A percentile compares a stretch with the other conserved stretches of the same genome.
phyloP scores from a whole-genome alignment of 2,888 invertebrate genomes.

The Tryphoninae sp. region DNA sequence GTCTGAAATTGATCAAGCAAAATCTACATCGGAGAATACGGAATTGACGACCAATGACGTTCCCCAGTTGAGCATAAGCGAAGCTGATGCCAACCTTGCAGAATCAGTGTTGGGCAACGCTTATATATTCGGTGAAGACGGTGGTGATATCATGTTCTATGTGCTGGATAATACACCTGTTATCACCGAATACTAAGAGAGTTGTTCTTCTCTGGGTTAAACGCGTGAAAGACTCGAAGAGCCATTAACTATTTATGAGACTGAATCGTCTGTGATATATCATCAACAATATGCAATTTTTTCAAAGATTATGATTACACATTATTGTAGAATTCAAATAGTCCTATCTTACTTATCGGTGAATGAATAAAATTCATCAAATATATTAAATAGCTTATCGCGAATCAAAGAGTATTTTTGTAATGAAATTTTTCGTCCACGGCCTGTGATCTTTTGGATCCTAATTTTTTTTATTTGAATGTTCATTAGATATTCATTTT shows the following conservation, averaged over 20 bases:
- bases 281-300: conserved; percentile 42
- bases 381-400: conserved; percentile 1
- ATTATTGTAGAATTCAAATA: conserved; percentile 41
- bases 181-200: conserved; percentile 57
- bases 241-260: conserved; percentile 56
- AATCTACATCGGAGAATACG: conserved; percentile 4
- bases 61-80: conserved; percentile 67
- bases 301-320: conserved; percentile 34
- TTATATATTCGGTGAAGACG: conserved; percentile 68
- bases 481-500: conserved; percentile 36
- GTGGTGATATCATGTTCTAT: conserved; percentile 68
- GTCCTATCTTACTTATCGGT: conserved; percentile 1
- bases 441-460: not conserved
- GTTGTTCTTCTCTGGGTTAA: conserved; percentile 21
- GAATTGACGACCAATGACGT: conserved; percentile 62
- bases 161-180: conserved; percentile 65
- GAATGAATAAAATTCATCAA: conserved; percentile 15
- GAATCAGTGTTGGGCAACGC: conserved; percentile 68
- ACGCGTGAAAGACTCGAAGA: conserved; percentile 6
- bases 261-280: conserved; percentile 66
- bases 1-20: conserved; percentile 52
- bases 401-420: not conserved
- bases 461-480: not conserved
- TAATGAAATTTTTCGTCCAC: not conserved
- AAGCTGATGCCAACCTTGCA: conserved; percentile 63